Evolutionary conservation across 2,888 invertebrate species (phyloP), one percentile per base, ranked within the genome.

Genomic region (Drosophila koepferae): DNA sequence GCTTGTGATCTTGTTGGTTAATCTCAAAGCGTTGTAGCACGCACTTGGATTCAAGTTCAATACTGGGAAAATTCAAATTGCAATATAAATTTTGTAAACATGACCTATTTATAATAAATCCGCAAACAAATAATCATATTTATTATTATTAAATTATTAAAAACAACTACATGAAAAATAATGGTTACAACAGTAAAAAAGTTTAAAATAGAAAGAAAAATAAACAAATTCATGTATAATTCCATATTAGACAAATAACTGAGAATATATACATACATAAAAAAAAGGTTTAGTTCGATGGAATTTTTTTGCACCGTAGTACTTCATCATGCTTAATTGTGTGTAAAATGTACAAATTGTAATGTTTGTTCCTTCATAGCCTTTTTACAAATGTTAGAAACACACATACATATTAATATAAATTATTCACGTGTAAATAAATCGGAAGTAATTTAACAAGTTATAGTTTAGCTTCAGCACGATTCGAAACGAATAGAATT

Each of bases 391-490:
- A 28, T 54, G 28, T 60, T 36, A 23, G 31, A 58, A 49, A 23
- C 31, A 46, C 46, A n/a, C 43, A 23, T 34, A n/a, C 46, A n/a
- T 43, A 23, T 34, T n/a, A 43, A 36, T 56, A 14, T 23, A 12
- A 12, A 41, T 54, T 49, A 14, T 36, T 70, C 56, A 66, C 41
- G 44, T 86, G 85, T 80, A 84, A 67, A 86, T 80, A 80, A 73
- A 34, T 41, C 60, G 20, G 14, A 49, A 54, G 18, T 66, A 18
- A 64, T 44, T 63, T 43, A 60, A 60, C 34, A 69, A 63, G 18
- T 54, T 28, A 12, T 40, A 48, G 28, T 20, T 20, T 16, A 53
- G 41, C 38, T 38, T n/a, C 41, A 20, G 18, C 14, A 51, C 40
- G 31, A 61, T 62, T 55, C 40, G 49, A 63, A 66, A 65, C 72